phyloP scores from a whole-genome alignment of 2,797 vertebrate species.

The Tolypeutes matacus region DNA sequence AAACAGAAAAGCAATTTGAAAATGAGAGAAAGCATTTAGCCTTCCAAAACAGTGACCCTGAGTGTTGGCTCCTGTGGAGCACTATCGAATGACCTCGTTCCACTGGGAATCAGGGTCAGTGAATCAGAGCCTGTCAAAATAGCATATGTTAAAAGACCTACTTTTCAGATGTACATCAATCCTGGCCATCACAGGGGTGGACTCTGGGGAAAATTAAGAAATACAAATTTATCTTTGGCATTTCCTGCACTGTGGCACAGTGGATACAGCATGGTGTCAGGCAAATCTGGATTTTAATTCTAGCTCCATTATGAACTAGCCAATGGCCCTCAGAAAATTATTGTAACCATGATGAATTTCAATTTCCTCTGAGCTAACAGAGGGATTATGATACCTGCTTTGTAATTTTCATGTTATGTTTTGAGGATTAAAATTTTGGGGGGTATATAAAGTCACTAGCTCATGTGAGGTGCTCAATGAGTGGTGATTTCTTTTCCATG shows the following conservation, averaged over 20 bases:
- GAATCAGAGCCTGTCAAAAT: not conserved
- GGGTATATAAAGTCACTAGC: not conserved
- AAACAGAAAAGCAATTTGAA: conserved; percentile 76
- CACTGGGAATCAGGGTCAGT: not conserved
- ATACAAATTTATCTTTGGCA: conserved; percentile 52
- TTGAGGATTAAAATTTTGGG: not conserved
- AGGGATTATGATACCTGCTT: not conserved
- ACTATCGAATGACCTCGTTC: conserved; percentile 48
- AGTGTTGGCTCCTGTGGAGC: not conserved
- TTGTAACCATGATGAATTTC: not conserved
- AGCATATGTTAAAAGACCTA: conserved; percentile 18
- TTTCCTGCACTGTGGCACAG: conserved; percentile 21
- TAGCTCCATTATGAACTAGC: not conserved
- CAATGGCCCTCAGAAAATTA: not conserved
- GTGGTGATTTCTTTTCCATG: not conserved
- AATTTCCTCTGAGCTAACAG: not conserved
- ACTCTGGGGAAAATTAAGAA: conserved; percentile 15
- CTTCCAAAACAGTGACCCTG: conserved; percentile 62
- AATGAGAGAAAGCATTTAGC: conserved; percentile 71
- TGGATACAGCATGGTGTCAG: not conserved
- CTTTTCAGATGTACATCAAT: conserved; percentile 56
- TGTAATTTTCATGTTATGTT: not conserved
- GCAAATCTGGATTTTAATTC: conserved; percentile 1
- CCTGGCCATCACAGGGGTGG: not conserved
- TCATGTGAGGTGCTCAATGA: not conserved